Base-by-base conservation (phyloP, 2,888 invertebrate species). In the Microplitis manilae region DNA sequence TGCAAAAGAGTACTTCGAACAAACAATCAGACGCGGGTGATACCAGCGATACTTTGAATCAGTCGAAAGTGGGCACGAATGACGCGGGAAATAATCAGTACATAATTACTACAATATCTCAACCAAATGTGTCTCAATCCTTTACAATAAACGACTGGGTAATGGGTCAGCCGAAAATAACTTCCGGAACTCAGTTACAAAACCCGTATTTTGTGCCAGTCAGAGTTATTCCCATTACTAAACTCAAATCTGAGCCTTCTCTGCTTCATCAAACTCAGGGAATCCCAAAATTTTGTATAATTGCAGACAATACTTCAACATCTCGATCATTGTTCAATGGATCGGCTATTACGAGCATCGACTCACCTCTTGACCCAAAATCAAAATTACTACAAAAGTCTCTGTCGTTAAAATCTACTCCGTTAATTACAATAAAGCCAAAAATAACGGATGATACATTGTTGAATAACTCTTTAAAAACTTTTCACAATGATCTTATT, bases 221-320 rank as follows among this genome's bases (percentile, higher is more conserved):
- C 59, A 86, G 88, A 5, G 86, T 89, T 5, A 85, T 89, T 13
- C 89, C 89, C 20, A 89, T 89, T 72, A 85, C 87, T 4, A 86
- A 86, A 68, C 81, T 88, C 50, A 87, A 87, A 70, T 85, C 86
- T 0, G 83, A 86, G 68, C 88, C 89, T 1, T 87, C 89, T 1
- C 76, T 88, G 13, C 78, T 87, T 17, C 88, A 88, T 74, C 86
- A 86, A 67, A 86, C 83, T 2, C 88, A 88, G 70, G 88, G 87
- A 17, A 82, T 89, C 73, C 89, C 89, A 39, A 87, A 85, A 73
- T 89, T 88, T 76, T 88, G 89, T 72, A 85, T 89, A 2, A 85
- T 89, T 77, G 83, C 89, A 2, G 86, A 89, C 62, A 84, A 83
- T 62, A n/a, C 78, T 7, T 38, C 69, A 40, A 17, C 78, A 17